Evolutionary conservation across 2,797 vertebrate species (phyloP).

Genomic region (Acrossocheilus fasciatus): DNA sequence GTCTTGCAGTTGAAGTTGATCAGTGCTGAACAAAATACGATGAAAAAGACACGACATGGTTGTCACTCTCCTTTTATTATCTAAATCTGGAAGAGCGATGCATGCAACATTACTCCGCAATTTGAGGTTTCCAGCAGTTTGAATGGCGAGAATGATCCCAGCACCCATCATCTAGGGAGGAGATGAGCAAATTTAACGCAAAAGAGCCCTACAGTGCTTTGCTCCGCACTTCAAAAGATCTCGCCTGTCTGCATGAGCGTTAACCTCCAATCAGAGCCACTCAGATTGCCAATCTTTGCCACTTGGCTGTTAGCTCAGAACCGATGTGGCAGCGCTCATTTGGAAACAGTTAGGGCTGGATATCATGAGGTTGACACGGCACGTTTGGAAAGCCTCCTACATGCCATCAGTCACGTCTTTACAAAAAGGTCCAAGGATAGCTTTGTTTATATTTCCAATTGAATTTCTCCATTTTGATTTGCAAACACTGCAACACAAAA

Average conservation of each 20-base stretch:
- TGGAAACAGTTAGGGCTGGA: slow-evolving; percentile 1
- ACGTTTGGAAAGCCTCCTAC: slow-evolving; percentile 37
- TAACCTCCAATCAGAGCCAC: slow-evolving; percentile 39
- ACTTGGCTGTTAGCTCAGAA: background rate
- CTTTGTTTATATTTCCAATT: slow-evolving; percentile 43
- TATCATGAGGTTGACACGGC: slow-evolving; percentile 28
- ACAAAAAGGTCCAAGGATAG: slow-evolving; percentile 6
- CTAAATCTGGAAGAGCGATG: background rate
- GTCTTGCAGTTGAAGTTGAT: background rate
- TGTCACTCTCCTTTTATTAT: background rate
- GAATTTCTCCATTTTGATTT: slow-evolving; percentile 50
- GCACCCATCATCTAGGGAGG: slow-evolving; percentile 6
- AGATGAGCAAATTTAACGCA: slow-evolving; percentile 19
- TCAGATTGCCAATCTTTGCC: slow-evolving; percentile 27
- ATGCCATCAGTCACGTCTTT: slow-evolving; percentile 37
- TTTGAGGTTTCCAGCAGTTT: background rate
- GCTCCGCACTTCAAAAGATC: slow-evolving; percentile 30
- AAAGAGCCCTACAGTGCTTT: slow-evolving; percentile 19
- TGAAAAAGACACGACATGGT: background rate
- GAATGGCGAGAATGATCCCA: background rate
- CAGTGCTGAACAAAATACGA: slow-evolving; percentile 14
- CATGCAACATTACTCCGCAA: slow-evolving; percentile 4
- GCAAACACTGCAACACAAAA: slow-evolving; percentile 44
- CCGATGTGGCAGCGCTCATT: background rate
- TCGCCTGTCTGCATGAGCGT: slow-evolving; percentile 19